phyloP scores from a whole-genome alignment of 2,113 vertebrate species.

The Plecotus auritus region DNA sequence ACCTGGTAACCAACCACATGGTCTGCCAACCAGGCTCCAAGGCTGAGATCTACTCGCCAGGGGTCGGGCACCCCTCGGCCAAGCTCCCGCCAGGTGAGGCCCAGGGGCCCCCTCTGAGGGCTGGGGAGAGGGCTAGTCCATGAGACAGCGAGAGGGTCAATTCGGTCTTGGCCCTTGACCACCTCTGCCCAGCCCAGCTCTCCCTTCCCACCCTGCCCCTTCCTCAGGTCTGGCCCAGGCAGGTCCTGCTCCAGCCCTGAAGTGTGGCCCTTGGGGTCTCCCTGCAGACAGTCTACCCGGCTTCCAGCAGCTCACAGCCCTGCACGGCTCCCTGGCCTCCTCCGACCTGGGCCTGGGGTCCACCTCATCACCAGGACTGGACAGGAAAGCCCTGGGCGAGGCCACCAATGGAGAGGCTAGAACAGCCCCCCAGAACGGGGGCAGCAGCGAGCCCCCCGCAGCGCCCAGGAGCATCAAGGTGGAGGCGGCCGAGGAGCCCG shows the following conservation, averaged over 20 bases:
- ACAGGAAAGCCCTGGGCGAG: conserved; percentile 61
- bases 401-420: conserved; percentile 81
- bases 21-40: conserved; percentile 95
- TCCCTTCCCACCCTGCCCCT: neutral
- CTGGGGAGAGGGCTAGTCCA: neutral
- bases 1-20: conserved; percentile 97
- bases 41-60: conserved; percentile 89
- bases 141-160: accelerated
- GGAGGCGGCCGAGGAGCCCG: conserved; percentile 81
- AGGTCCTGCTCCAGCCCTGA: conserved; percentile 83
- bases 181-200: neutral
- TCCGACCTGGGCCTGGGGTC: conserved; percentile 76
- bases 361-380: conserved; percentile 64
- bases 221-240: conserved; percentile 83
- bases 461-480: conserved; percentile 83
- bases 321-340: conserved; percentile 82
- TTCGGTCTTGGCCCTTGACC: neutral
- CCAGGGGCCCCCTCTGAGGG: neutral
- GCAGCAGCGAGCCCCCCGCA: conserved; percentile 35
- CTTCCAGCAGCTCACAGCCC: conserved; percentile 88
- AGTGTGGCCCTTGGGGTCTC: conserved; percentile 86
- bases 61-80: conserved; percentile 80
- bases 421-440: conserved; percentile 74
- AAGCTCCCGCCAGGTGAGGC: conserved; percentile 85
- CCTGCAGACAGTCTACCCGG: conserved; percentile 85